phyloP scores from a whole-genome alignment of 2,113 vertebrate species.

The Tachysurus vachellii region DNA sequence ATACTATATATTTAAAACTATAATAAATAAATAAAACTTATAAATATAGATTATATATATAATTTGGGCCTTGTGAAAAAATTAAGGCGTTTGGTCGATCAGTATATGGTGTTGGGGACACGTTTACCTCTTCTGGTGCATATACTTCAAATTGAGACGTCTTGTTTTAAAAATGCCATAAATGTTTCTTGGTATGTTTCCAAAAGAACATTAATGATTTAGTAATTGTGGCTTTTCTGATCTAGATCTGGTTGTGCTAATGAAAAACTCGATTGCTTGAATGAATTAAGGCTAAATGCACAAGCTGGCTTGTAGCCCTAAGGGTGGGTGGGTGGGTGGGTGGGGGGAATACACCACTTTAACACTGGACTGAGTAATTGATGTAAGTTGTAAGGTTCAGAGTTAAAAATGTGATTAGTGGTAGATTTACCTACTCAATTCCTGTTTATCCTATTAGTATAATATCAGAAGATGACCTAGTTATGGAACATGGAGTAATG shows the following conservation, averaged over 20 bases:
- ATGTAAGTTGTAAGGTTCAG: background rate
- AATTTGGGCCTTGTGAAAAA: background rate
- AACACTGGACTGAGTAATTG: background rate
- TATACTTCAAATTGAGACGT: background rate
- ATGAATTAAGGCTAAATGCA: background rate
- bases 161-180: background rate
- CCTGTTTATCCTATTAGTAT: background rate
- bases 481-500: background rate
- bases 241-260: background rate
- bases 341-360: background rate
- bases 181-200: background rate
- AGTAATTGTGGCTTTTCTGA: background rate
- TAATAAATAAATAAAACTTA: no score
- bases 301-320: background rate
- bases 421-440: background rate
- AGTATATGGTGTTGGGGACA: background rate
- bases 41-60: no score
- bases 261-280: conserved; percentile 3
- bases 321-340: background rate
- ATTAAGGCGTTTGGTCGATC: background rate
- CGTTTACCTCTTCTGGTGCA: background rate
- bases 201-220: background rate
- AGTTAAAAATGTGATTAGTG: background rate
- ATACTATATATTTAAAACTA: no score
- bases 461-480: background rate